Percentiles rank a stretch among this genome's conserved stretches.
These are phyloP conservation scores for Diplogasteroides magnus DNA, from an alignment of 1,140 invertebrate species.

Conservation along the genomic window DNA sequence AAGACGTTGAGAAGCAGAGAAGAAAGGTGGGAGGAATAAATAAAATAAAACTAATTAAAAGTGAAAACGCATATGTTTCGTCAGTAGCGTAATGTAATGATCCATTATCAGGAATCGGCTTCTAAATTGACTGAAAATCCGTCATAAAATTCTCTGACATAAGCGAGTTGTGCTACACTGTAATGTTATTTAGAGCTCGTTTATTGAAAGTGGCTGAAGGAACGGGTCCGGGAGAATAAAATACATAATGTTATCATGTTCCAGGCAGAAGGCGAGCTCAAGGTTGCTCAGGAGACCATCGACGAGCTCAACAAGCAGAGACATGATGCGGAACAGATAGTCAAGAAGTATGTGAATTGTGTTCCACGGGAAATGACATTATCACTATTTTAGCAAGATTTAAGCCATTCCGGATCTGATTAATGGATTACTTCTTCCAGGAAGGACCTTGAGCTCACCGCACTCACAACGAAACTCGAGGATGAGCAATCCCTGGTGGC, in stretches of 20 bases:
- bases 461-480: slow-evolving; percentile 71
- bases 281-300: slow-evolving; percentile 74
- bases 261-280: slow-evolving; percentile 85
- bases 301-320: slow-evolving; percentile 47
- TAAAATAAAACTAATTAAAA: no score
- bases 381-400: neutral
- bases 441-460: slow-evolving; percentile 44
- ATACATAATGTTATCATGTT: no score
- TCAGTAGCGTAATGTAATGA: no score
- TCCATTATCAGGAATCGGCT: no score
- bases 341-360: slow-evolving; percentile 40
- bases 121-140: no score
- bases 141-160: no score
- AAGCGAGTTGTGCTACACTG: no score
- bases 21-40: slow-evolving; percentile 84
- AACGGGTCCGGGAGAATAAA: no score
- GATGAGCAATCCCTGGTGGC: slow-evolving; percentile 93
- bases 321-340: slow-evolving; percentile 41
- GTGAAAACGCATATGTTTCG: no score
- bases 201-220: no score
- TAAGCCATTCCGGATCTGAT: neutral
- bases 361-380: neutral
- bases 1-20: slow-evolving; percentile 95
- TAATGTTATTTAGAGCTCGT: no score
- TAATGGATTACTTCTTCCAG: no score